Base-by-base conservation (phyloP, 1,140 invertebrate species). In the Spodoptera litura region DNA sequence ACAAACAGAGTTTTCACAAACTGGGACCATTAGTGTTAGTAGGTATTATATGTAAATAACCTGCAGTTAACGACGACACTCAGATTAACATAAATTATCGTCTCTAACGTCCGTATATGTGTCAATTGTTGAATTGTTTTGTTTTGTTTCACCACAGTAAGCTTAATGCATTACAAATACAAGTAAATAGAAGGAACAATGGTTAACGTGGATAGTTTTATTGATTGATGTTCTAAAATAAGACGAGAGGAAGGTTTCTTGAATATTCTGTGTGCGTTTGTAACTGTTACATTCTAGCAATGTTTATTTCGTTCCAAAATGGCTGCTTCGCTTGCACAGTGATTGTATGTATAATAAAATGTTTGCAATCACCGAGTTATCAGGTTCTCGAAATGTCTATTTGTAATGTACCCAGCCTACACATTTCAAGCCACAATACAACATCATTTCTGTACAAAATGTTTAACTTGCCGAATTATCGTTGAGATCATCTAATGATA, bases 21-120 rank as follows among this genome's bases (percentile, higher is more conserved):
- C 38, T 10, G 38, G 1, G 38, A 44, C 6, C 38, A 44, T 44
- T 44, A 44, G 38, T 44, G 38, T 44, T 8, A 44, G 6, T 44
- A 10, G 31, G 12, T 4, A 75, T 52, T 75, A n/a, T 52, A 58
- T 75, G 49, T 62, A 53, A 75, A 53, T 75, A 52, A 12, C 38
- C 38, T 44, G 38, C 38, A 44, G 20, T 49, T 66, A 49, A 51
- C 62, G n/a, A 75, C 49, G 9, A 31, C 8, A 13, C 2, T n/a
- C 25, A 53, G 25, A 62, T 74, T 62, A 35, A 75, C 58, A 75
- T 75, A 64, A 52, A 75, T 75, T 75, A 52, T 27, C 44, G 44
- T 62, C 49, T 35, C 64, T 51, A 52, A 52, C 59, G 61, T 62
- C 72, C 72, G 72, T 75, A 74, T 71, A 31, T 75, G 44, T 75